These are phyloP conservation scores for Spicauda simplicius DNA, from an alignment of 2,888 invertebrate species.

Conservation along the genomic window DNA sequence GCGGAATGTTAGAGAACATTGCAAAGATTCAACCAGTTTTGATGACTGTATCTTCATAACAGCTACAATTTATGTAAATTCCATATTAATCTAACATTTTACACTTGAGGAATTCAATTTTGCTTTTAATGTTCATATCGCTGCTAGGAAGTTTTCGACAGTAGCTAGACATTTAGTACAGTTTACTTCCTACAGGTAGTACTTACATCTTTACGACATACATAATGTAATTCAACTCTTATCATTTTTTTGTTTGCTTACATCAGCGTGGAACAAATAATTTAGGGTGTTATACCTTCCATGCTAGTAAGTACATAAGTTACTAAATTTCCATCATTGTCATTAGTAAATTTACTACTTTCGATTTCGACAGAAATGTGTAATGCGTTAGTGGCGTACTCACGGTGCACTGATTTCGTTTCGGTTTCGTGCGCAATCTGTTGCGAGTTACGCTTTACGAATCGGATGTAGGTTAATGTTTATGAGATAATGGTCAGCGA, in stretches of 20 bases:
- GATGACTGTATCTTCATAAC: constrained; percentile 11
- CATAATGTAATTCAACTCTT: constrained; percentile 38
- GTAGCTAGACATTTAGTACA: constrained; percentile 3
- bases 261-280: constrained; percentile 30
- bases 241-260: constrained; percentile 37
- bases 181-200: neutral
- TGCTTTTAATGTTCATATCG: constrained; percentile 2
- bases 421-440: constrained; percentile 66
- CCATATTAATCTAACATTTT: constrained; percentile 17
- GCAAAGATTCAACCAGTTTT: constrained; percentile 2
- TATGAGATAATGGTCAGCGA: constrained; percentile 55
- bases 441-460: constrained; percentile 66
- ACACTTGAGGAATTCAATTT: neutral
- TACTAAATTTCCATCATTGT: constrained; percentile 33
- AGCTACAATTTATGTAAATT: constrained; percentile 13
- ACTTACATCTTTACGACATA: constrained; percentile 3
- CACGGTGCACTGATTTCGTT: constrained; percentile 68
- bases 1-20: constrained; percentile 15
- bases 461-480: constrained; percentile 76
- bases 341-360: constrained; percentile 50
- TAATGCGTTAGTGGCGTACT: constrained; percentile 61
- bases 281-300: constrained; percentile 38
- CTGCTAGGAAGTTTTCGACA: neutral
- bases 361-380: constrained; percentile 73
- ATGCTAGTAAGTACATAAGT: constrained; percentile 32